Percentiles rank a stretch among this genome's conserved stretches.
phyloP scores from a whole-genome alignment of 1,140 invertebrate species.

The Patella vulgata region DNA sequence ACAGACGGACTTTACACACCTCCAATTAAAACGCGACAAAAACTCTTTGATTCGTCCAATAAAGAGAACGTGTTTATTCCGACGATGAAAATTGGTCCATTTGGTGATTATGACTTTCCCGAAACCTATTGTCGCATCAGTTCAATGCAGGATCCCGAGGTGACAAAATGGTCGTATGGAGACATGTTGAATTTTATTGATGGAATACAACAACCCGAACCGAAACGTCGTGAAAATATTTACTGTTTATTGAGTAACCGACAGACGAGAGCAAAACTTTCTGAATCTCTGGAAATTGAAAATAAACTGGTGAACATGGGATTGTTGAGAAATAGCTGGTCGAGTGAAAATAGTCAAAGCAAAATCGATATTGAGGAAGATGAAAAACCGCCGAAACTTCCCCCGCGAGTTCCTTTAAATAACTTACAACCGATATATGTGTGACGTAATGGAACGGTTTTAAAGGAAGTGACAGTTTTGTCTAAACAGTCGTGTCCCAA shows the following conservation, averaged over 20 bases:
- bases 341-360: not conserved
- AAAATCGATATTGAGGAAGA: not conserved
- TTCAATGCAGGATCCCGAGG: not conserved
- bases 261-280: conserved; percentile 28
- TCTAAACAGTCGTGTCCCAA: too few species aligned
- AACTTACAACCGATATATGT: too few species aligned
- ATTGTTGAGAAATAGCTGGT: conserved; percentile 1
- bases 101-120: conserved; percentile 6
- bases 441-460: too few species aligned
- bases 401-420: too few species aligned
- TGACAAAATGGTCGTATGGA: conserved; percentile 8
- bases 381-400: not conserved
- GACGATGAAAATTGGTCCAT: too few species aligned
- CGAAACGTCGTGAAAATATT: conserved; percentile 27
- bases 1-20: too few species aligned
- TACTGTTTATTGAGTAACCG: conserved; percentile 22
- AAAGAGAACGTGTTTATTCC: too few species aligned
- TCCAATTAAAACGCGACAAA: too few species aligned
- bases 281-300: conserved; percentile 31
- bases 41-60: too few species aligned
- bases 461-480: too few species aligned
- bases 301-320: conserved; percentile 23
- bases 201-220: conserved; percentile 23
- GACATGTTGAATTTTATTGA: conserved; percentile 31
- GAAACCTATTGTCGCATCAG: conserved; percentile 29